Evolutionary conservation across 2,113 vertebrate genomes (phyloP).

Genomic region (Stercorarius parasiticus): DNA sequence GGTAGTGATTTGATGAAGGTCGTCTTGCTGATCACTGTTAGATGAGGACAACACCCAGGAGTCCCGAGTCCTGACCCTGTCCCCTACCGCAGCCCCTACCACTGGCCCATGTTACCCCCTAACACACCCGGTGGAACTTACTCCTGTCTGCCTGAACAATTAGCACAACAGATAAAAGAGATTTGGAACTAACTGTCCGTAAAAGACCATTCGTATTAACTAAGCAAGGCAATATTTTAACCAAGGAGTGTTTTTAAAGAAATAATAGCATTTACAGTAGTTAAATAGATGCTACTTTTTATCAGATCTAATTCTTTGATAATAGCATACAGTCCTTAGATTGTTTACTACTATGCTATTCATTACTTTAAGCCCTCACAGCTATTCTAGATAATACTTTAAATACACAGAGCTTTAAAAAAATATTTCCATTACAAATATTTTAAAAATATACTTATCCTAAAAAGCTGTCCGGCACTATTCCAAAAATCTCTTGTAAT

Average conservation of each 20-base stretch:
- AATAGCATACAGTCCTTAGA: not conserved
- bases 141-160: not conserved
- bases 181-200: not conserved
- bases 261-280: not conserved
- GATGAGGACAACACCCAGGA: not conserved
- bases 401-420: conserved; percentile 63
- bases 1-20: not conserved
- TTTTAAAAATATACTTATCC: conserved; percentile 71
- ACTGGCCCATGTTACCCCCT: accelerated
- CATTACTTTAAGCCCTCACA: not conserved
- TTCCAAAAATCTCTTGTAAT: conserved; percentile 63
- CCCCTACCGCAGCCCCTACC: no score
- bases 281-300: conserved; percentile 32
- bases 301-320: conserved; percentile 1
- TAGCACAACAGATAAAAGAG: not conserved
- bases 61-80: not conserved
- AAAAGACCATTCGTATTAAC: not conserved
- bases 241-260: not conserved
- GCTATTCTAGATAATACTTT: conserved; percentile 32
- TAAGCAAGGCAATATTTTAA: conserved; percentile 23
- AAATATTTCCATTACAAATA: conserved; percentile 70
- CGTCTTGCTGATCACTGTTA: not conserved
- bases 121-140: not conserved
- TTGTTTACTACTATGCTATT: not conserved
- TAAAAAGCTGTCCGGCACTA: conserved; percentile 65